Conservation (phyloP, 2,888 invertebrate species). For the Sinodicranocentrus sp. region DNA sequence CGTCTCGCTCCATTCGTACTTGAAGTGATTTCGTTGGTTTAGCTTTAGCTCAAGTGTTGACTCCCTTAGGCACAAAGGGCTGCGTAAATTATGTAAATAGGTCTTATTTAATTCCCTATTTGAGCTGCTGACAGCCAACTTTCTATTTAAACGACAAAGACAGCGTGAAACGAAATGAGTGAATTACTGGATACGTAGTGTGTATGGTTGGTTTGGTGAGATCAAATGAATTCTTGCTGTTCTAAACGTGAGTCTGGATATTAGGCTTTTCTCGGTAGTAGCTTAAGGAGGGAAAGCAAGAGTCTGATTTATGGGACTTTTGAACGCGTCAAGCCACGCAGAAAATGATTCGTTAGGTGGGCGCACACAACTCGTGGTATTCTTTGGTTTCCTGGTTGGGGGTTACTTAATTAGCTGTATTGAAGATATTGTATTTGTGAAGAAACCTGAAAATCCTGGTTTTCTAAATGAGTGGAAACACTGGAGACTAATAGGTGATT, state of each 20-base stretch:
- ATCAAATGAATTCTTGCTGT: conserved; percentile 24
- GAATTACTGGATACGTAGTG: background rate
- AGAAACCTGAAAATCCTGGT: too few species aligned
- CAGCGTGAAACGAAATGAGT: conserved; percentile 12
- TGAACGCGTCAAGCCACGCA: conserved; percentile 28
- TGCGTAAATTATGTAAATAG: conserved; percentile 65
- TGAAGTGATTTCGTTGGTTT: conserved; percentile 43
- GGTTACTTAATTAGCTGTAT: conserved; percentile 46
- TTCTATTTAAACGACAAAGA: conserved; percentile 32
- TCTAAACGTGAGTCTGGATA: background rate
- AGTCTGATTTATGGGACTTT: conserved; percentile 48
- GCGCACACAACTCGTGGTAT: conserved; percentile 15
- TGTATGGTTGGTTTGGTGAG: background rate
- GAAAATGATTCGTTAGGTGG: conserved; percentile 42
- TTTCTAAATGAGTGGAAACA: too few species aligned
- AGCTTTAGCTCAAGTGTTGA: conserved; percentile 41
- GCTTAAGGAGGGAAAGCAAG: conserved; percentile 8
- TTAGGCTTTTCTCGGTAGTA: too few species aligned
- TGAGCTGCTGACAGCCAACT: conserved; percentile 49
- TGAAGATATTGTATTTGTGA: conserved; percentile 52
- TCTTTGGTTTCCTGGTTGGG: conserved; percentile 17
- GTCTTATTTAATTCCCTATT: conserved; percentile 61
- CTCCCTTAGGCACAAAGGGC: conserved; percentile 52
- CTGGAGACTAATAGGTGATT: too few species aligned
- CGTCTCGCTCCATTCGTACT: background rate